Evolutionary conservation across 2,888 invertebrate species (phyloP).

Genomic region (Diachrysia chrysitis): DNA sequence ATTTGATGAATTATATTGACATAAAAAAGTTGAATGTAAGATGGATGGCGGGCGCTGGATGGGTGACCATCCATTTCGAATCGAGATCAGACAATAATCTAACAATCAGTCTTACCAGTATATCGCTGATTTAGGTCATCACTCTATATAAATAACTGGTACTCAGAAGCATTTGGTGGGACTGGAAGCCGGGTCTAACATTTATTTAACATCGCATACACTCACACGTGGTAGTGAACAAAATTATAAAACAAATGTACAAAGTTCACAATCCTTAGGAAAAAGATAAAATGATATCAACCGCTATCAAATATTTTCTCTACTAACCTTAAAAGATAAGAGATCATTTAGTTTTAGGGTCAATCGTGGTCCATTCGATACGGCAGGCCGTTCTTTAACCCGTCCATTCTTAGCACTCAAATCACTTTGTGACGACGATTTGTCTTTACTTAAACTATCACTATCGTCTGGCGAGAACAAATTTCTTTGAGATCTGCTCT

Average conservation of each 20-base stretch:
- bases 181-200: too few relatives aligned
- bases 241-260: too few relatives aligned
- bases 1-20: background rate
- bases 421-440: constrained; percentile 72
- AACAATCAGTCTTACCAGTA: too few relatives aligned
- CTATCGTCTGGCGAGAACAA: constrained; percentile 77
- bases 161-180: too few relatives aligned
- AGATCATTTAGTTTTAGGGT: constrained; percentile 85
- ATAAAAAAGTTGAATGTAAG: constrained; percentile 36
- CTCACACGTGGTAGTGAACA: too few relatives aligned
- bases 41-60: background rate
- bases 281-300: too few relatives aligned
- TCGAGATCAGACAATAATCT: too few relatives aligned
- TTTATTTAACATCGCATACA: too few relatives aligned
- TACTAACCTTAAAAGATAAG: constrained; percentile 83
- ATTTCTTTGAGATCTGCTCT: constrained; percentile 77
- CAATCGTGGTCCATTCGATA: constrained; percentile 80
- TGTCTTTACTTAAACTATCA: constrained; percentile 66
- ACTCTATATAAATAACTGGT: too few relatives aligned
- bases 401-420: constrained; percentile 75
- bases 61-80: too few relatives aligned
- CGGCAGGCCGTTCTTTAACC: constrained; percentile 72
- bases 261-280: too few relatives aligned
- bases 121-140: too few relatives aligned
- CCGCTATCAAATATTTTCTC: background rate